Percentiles rank a stretch among this genome's conserved stretches.
These are phyloP conservation scores for Serripes groenlandicus DNA, from an alignment of 2,888 invertebrate genomes.

Conservation along the genomic window DNA sequence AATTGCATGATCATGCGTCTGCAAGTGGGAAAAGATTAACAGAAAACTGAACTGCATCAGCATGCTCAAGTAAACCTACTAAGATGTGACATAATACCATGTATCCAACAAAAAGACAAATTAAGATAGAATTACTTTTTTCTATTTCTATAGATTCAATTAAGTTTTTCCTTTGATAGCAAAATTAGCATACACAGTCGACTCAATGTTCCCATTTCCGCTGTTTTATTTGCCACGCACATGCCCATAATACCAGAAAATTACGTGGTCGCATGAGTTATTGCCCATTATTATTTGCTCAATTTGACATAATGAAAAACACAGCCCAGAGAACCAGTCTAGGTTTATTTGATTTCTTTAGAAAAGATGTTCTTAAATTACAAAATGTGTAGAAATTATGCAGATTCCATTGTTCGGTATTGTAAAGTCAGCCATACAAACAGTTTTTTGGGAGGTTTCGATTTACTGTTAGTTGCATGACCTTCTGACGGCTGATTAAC, in stretches of 20 bases:
- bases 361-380: constrained; percentile 11
- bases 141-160: constrained; percentile 4
- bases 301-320: constrained; percentile 31
- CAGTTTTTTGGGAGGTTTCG: not conserved
- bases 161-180: not conserved
- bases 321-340: not conserved
- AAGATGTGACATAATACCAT: too few relatives aligned
- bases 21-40: too few relatives aligned
- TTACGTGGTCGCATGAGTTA: constrained; percentile 23
- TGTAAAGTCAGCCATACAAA: not conserved
- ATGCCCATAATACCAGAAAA: constrained; percentile 22
- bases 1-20: too few relatives aligned
- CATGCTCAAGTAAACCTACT: too few relatives aligned
- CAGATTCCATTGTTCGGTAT: not conserved
- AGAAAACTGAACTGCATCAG: too few relatives aligned
- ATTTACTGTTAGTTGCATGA: not conserved
- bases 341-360: constrained; percentile 9
- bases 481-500: not conserved
- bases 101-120: not conserved
- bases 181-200: constrained; percentile 12
- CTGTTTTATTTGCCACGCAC: constrained; percentile 16
- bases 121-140: not conserved
- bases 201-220: constrained; percentile 1
- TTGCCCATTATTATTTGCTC: constrained; percentile 26
- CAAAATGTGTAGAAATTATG: constrained; percentile 1